Percentiles rank a stretch among this genome's conserved stretches.
These are phyloP conservation scores for Cantharis nigra DNA, from an alignment of 2,888 invertebrate genomes.

Conservation along the genomic window DNA sequence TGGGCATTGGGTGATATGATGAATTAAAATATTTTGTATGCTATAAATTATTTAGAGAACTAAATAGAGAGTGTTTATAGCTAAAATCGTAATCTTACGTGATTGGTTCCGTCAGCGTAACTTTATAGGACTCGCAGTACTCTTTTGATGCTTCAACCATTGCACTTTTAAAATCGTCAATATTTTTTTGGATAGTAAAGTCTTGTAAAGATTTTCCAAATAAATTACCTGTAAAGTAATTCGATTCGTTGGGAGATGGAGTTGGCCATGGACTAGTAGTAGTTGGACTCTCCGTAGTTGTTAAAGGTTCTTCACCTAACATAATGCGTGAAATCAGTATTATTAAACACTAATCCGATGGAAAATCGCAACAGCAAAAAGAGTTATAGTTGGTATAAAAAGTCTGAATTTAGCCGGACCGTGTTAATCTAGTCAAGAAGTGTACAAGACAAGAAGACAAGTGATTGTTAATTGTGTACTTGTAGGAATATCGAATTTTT, in stretches of 20 bases:
- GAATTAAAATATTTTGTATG: slow-evolving; percentile 26
- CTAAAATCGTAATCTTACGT: slow-evolving; percentile 20
- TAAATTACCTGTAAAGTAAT: slow-evolving; percentile 20
- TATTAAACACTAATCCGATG: too few relatives aligned
- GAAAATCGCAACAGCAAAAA: too few relatives aligned
- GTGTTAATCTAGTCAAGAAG: too few relatives aligned
- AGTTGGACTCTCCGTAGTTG: slow-evolving; percentile 21
- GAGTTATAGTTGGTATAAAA: too few relatives aligned
- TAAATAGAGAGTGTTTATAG: neutral
- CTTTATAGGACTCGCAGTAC: slow-evolving; percentile 25
- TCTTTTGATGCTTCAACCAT: slow-evolving; percentile 26
- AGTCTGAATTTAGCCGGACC: too few relatives aligned
- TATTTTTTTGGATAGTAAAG: neutral
- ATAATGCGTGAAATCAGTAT: neutral
- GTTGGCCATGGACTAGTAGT: slow-evolving; percentile 29
- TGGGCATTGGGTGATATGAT: slow-evolving; percentile 25
- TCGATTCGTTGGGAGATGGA: slow-evolving; percentile 18
- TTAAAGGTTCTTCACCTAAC: slow-evolving; percentile 17
- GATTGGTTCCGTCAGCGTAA: slow-evolving; percentile 17
- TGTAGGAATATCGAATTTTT: neutral
- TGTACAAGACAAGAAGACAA: too few relatives aligned
- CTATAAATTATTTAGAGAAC: slow-evolving; percentile 10
- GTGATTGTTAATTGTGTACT: too few relatives aligned
- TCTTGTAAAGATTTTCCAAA: slow-evolving; percentile 9
- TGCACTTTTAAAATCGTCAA: slow-evolving; percentile 16